Evolutionary conservation across 2,888 invertebrate species (phyloP).

Genomic region (Agriopis leucophaearia): DNA sequence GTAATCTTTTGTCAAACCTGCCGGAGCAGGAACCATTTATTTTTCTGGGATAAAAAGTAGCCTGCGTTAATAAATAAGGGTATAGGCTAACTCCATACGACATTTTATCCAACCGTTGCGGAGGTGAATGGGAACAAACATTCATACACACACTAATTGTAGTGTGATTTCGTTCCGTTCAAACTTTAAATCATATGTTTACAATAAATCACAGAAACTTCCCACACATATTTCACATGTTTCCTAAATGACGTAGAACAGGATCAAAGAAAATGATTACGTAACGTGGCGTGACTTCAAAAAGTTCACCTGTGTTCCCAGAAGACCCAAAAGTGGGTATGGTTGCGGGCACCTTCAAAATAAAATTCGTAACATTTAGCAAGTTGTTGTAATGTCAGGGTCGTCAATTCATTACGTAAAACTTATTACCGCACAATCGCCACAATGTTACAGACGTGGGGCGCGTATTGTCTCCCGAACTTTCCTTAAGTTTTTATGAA

Average conservation of each 20-base stretch:
- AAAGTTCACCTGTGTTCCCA: conserved; percentile 53
- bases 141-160: no score
- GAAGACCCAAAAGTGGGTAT: conserved; percentile 48
- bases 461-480: conserved; percentile 3
- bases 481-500: neutral
- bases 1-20: no score
- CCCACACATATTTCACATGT: no score
- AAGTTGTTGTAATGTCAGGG: conserved; percentile 18
- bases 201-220: no score
- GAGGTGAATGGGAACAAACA: no score
- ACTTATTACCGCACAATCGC: conserved; percentile 23
- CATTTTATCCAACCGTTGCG: no score
- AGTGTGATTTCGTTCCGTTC: no score
- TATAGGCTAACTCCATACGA: no score
- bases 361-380: conserved; percentile 62
- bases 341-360: conserved; percentile 55
- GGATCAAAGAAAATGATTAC: conserved; percentile 63
- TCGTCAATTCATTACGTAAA: conserved; percentile 12
- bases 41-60: no score
- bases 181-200: neutral
- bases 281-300: conserved; percentile 61
- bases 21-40: no score
- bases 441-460: conserved; percentile 9
- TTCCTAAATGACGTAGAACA: neutral
- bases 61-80: no score